Conservation (phyloP, 2,113 vertebrate genomes). For the Lates calcarifer region DNA sequence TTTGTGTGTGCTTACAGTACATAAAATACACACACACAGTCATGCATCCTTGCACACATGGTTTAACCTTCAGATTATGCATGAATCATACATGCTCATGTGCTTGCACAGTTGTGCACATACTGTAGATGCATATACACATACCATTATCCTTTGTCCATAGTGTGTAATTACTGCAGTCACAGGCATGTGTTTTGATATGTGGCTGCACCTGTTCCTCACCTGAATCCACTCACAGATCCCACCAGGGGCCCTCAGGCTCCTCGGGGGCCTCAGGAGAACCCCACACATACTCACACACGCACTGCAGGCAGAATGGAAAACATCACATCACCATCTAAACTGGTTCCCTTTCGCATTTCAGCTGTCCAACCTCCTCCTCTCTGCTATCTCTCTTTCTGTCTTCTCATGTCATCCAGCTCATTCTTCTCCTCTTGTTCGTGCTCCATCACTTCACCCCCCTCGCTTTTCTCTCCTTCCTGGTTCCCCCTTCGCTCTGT, state of each 20-base stretch:
- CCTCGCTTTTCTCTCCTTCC: conserved; percentile 40
- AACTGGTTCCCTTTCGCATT: conserved; percentile 62
- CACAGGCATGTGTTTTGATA: conserved; percentile 18
- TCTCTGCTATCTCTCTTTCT: conserved; percentile 68
- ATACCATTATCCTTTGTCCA: conserved; percentile 4
- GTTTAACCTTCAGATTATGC: conserved; percentile 15
- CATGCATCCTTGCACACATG: neutral
- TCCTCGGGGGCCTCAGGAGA: conserved; percentile 76
- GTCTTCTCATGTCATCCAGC: conserved; percentile 67
- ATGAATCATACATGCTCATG: neutral
- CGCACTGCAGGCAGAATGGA: conserved; percentile 53
- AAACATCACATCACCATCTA: conserved; percentile 75
- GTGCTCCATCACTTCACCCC: conserved; percentile 37
- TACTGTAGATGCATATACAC: neutral
- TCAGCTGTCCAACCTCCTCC: conserved; percentile 67
- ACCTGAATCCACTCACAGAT: conserved; percentile 61
- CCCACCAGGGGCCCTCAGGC: conserved; percentile 58
- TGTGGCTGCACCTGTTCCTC: conserved; percentile 69
- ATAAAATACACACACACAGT: conserved; percentile 16
- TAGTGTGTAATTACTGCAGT: conserved; percentile 11
- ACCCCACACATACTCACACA: conserved; percentile 29
- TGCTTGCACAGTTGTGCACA: neutral
- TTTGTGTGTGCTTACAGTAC: conserved; percentile 26
- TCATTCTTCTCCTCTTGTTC: conserved; percentile 62
- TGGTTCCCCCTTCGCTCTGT: conserved; percentile 65